Percentiles rank a stretch among this genome's conserved stretches.
phyloP scores from a whole-genome alignment of 1,140 invertebrate genomes.

The Drosophila willistoni region DNA sequence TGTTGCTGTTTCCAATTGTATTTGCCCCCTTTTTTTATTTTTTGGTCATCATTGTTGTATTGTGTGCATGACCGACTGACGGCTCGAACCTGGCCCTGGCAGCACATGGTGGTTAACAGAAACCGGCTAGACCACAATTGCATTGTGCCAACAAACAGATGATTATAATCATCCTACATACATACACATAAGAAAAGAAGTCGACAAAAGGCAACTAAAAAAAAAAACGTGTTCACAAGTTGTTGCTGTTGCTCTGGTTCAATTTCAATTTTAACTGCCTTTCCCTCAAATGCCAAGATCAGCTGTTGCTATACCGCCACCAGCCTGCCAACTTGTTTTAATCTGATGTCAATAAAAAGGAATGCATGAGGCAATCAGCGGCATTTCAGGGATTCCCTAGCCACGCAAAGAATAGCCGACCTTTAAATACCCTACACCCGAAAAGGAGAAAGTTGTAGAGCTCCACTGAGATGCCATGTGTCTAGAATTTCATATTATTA shows the following conservation, averaged over 20 bases:
- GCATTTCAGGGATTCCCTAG: not conserved
- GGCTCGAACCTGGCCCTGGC: constrained; percentile 5
- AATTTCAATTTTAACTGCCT: constrained; percentile 4
- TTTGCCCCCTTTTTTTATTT: constrained; percentile 15
- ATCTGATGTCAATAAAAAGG: not conserved
- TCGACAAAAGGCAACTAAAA: constrained; percentile 15
- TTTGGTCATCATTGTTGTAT: constrained; percentile 5
- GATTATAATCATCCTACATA: not conserved
- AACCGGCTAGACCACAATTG: constrained; percentile 18
- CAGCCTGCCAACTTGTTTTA: not conserved
- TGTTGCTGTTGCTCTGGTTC: not conserved
- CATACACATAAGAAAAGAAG: constrained; percentile 2
- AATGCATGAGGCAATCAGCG: not conserved
- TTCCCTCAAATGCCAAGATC: constrained; percentile 8
- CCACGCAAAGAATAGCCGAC: too few relatives aligned
- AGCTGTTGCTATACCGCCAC: not conserved
- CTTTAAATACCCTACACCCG: too few relatives aligned
- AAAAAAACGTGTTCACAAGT: constrained; percentile 3
- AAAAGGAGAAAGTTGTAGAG: too few relatives aligned
- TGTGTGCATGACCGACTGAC: constrained; percentile 23
- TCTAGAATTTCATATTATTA: too few relatives aligned
- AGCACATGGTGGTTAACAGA: constrained; percentile 17
- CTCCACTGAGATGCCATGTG: too few relatives aligned
- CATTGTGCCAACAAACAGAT: constrained; percentile 1
- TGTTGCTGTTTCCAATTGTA: constrained; percentile 12